Base-by-base conservation (phyloP, 2,113 vertebrate genomes). In the Panthera leo region DNA sequence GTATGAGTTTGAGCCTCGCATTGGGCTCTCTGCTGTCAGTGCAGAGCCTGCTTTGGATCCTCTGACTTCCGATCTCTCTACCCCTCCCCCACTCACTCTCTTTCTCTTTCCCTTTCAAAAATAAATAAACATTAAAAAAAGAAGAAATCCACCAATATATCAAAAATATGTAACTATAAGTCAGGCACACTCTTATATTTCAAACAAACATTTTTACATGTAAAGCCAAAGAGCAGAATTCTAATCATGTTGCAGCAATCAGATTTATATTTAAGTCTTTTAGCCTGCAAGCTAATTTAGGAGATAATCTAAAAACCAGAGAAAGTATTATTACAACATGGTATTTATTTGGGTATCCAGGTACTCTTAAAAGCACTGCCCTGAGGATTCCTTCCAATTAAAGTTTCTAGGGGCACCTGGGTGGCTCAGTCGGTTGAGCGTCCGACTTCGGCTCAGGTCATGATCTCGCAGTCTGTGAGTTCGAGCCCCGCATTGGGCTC, bases 141-240 rank as follows among this genome's bases (percentile, higher is more conserved):
- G 3, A 80, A 87, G 53, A 96, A 97, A 83, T 4, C 6, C 19
- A 84, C 34, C 6, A 55, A 27, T 91, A 95, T 95, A 88, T 96
- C 67, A 71, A 96, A 96, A 91, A 25, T 53, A 75, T 51, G 2
- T 42, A 87, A 71, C 31, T 91, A 70, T 79, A 95, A 80, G 71
- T 85, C 89, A 87, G 15, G 42, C 78, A 67, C 1, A 21, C 7
- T 83, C 68, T 91, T 76, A 68, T 5, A 55, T 63, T 94, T 70
- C 76, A 84, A 90, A 82, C 18, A 70, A 48, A 31, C 27, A 53
- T 90, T 88, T 96, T 96, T 53, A 82, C 42, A 65, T 82, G 42
- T 70, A 73, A 95, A 96, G 19, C 85, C 53, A 89, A 89, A 39
- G 68, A 92, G 36, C 63, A 95, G 85, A 91, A 94, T 85, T 87